Base-by-base conservation (phyloP, 2,113 vertebrate species). In the Cebidichthys violaceus region DNA sequence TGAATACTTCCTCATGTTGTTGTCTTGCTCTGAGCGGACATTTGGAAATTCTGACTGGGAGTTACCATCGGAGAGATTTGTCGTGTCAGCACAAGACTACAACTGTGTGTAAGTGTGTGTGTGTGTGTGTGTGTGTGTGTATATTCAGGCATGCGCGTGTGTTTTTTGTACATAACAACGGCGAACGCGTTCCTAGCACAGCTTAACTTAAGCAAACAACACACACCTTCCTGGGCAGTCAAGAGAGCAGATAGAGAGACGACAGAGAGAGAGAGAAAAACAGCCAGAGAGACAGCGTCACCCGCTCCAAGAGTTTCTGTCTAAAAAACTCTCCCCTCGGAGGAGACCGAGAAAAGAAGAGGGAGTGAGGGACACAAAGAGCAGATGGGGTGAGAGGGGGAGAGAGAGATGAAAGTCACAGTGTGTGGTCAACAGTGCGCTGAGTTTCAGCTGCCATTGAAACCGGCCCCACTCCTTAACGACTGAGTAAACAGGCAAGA, bases 191-290 rank as follows among this genome's bases (percentile, higher is more conserved):
- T 88, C 84, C 87, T 73, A 66, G 79, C 76, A 39, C 69, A 70
- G 90, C 90, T 89, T 85, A 87, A 89, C 87, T 88, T 90, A 82
- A 90, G 88, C 91, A 94, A 94, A 94, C 92, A 94, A 50, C 83
- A 81, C 91, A 92, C 92, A 89, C 92, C 92, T 92, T 91, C 87
- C 88, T 92, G 88, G 75, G 88, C 90, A 92, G 90, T 88, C 87
- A 91, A 93, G 89, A 93, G 92, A 83, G 90, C 89, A 89, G 87
- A 92, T 41, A 84, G 27, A 75, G 74, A 75, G 77, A 77, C 13
- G 68, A 59, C 61, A n/a, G 78, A 80, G 69, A 67, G 62, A 6
- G 57, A 18, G 75, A 79, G 66, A 62, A 57, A 9, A 88, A 76
- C 74, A 81, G 64, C 31, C 61, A 22, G 60, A 24, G 54, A 50